A percentile compares a stretch with the other conserved stretches of the same genome.
Evolutionary conservation across 92 coral and sea anemone species (phyloP).

Genomic region (Hydrozoanthus gracilis): DNA sequence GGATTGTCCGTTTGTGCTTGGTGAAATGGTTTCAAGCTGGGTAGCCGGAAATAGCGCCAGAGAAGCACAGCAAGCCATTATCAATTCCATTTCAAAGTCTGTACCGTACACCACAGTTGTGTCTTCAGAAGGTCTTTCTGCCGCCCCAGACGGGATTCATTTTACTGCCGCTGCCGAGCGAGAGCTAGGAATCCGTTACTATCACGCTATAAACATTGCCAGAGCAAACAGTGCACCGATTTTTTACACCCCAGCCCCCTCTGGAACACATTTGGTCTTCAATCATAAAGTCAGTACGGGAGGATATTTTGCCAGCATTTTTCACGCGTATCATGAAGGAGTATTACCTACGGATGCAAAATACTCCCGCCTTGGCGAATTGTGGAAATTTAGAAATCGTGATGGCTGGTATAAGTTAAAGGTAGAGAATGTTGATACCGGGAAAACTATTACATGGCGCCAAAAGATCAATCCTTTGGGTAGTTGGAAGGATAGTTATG

Average conservation of each 20-base stretch:
- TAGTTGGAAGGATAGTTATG: conserved; percentile 10
- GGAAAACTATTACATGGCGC: conserved; percentile 8
- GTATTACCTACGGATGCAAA: conserved; percentile 9
- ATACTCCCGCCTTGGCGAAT: conserved; percentile 15
- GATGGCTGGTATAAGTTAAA: conserved; percentile 21
- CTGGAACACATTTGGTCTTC: conserved; percentile 2
- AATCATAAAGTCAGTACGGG: conserved; percentile 14
- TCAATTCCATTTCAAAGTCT: neutral
- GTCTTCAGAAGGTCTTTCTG: conserved; percentile 17
- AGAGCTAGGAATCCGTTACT: conserved; percentile 24
- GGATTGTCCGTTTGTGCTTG: conserved; percentile 32
- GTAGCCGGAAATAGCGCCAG: conserved; percentile 14
- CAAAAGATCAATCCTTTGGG: conserved; percentile 23
- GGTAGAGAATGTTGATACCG: conserved; percentile 18
- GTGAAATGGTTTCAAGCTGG: conserved; percentile 31
- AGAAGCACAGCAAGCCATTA: neutral
- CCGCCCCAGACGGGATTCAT: conserved; percentile 19
- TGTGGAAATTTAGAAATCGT: conserved; percentile 17
- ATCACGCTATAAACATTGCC: conserved; percentile 7
- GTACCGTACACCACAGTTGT: conserved; percentile 15
- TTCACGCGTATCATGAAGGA: neutral
- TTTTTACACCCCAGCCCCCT: conserved; percentile 11
- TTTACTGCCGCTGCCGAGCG: conserved; percentile 12
- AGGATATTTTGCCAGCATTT: conserved; percentile 5
- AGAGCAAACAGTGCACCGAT: conserved; percentile 9